Evolutionary conservation across 1,140 invertebrate species (phyloP), one percentile per base, ranked within the genome.

Genomic region (Drosophila pruinosa): DNA sequence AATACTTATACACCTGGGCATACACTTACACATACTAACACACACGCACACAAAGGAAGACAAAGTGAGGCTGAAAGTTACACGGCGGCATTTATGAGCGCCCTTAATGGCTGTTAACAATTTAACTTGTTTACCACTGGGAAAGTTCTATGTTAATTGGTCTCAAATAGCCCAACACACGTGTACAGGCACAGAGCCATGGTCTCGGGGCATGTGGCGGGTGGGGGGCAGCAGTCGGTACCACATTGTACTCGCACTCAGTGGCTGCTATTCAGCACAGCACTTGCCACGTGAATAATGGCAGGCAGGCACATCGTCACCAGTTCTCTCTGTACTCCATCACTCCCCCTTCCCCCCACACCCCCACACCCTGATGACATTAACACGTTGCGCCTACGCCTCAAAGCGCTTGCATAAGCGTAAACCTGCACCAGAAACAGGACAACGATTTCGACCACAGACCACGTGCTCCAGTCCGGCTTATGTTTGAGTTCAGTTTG

Each of bases 111-210:
- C 68, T 89, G 83, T 88, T 88, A 88, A 88, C 82, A 89, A 88
- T 88, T 88, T 88, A 88, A 88, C 83, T 89, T 88, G 82, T 88
- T 88, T 88, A 82, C 82, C 83, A 81, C 83, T 82, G 82, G 82
- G 82, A 89, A 88, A 88, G 82, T 88, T 88, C 80, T 88, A 88
- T 88, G 82, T 88, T 88, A 88, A 88, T 88, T 88, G 82, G 82
- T 88, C 82, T 88, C 82, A 71, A 62, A 88, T 78, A 86, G 82
- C 78, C 73, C 28, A 47, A 24, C 54, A 64, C 58, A 43, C 72
- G n/a, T n/a, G n/a, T n/a, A 57, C 52, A 41, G 45, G 45, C 36
- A 26, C 59, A 31, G 34, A 17, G 4, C 3, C 56, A 10, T 5
- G 15, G 14, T 21, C 31, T 8, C 39, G 3, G 67, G 57, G 10